phyloP scores from a whole-genome alignment of 1,140 invertebrate genomes.

The Bradynema listronoti region DNA sequence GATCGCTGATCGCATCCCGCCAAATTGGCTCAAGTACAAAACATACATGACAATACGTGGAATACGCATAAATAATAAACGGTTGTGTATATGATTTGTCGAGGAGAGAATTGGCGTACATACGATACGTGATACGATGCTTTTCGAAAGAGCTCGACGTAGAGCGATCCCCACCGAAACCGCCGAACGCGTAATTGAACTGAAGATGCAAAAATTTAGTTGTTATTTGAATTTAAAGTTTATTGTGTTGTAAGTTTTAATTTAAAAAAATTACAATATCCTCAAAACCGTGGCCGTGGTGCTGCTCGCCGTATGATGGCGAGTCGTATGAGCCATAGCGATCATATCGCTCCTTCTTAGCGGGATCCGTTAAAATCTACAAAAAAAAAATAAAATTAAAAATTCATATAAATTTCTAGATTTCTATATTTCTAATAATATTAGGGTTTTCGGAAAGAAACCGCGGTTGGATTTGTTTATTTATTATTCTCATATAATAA shows the following conservation, averaged over 20 bases:
- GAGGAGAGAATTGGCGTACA: slow-evolving; percentile 43
- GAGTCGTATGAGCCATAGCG: background rate
- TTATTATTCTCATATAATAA: too few species aligned
- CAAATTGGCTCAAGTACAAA: slow-evolving; percentile 42
- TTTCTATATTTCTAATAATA: too few species aligned
- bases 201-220: too few species aligned
- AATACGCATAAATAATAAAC: slow-evolving; percentile 50
- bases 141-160: slow-evolving; percentile 39
- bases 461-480: too few species aligned
- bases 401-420: slow-evolving; percentile 12
- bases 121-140: slow-evolving; percentile 39
- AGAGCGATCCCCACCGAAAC: slow-evolving; percentile 19
- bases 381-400: background rate
- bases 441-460: too few species aligned
- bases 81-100: slow-evolving; percentile 45
- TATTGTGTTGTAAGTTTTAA: too few species aligned
- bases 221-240: too few species aligned
- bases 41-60: slow-evolving; percentile 43
- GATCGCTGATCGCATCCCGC: slow-evolving; percentile 45
- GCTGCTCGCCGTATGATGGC: too few species aligned
- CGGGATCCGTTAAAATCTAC: background rate
- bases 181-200: slow-evolving; percentile 39
- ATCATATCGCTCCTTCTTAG: background rate
- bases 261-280: too few species aligned
- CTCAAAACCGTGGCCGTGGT: too few species aligned